These are phyloP conservation scores for Pecten maximus DNA, from an alignment of 2,888 invertebrate genomes.

Conservation along the genomic window DNA sequence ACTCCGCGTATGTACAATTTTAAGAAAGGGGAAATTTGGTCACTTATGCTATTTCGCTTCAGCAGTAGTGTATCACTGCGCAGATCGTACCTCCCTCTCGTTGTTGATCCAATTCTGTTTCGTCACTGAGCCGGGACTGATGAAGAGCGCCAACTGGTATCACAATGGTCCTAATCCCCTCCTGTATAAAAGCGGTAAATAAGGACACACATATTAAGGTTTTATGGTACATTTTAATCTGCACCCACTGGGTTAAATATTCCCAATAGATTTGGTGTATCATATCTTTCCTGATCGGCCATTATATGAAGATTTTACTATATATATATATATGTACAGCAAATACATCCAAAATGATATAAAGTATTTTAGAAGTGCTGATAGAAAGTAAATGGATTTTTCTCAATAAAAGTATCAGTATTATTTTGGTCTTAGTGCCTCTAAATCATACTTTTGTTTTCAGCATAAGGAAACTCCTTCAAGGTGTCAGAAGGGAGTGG, in stretches of 20 bases:
- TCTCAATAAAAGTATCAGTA: constrained; percentile 14
- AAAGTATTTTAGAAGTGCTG: neutral
- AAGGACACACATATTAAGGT: neutral
- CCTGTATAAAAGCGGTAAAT: constrained; percentile 17
- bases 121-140: constrained; percentile 11
- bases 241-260: neutral
- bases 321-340: neutral
- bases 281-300: neutral
- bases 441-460: constrained; percentile 13
- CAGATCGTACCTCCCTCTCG: constrained; percentile 37
- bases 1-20: constrained; percentile 55
- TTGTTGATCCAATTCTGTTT: constrained; percentile 27
- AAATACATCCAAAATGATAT: neutral
- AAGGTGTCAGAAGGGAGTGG: neutral
- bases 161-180: neutral
- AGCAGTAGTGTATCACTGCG: constrained; percentile 53
- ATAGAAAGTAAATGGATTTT: neutral
- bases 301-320: neutral
- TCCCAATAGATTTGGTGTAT: neutral
- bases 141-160: constrained; percentile 14
- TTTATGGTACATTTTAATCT: constrained; percentile 3
- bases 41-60: constrained; percentile 51
- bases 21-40: constrained; percentile 54
- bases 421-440: neutral
- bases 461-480: neutral